A percentile compares a stretch with the other conserved stretches of the same genome.
phyloP scores from a whole-genome alignment of 2,113 vertebrate genomes.

The Lagopus leucura region DNA sequence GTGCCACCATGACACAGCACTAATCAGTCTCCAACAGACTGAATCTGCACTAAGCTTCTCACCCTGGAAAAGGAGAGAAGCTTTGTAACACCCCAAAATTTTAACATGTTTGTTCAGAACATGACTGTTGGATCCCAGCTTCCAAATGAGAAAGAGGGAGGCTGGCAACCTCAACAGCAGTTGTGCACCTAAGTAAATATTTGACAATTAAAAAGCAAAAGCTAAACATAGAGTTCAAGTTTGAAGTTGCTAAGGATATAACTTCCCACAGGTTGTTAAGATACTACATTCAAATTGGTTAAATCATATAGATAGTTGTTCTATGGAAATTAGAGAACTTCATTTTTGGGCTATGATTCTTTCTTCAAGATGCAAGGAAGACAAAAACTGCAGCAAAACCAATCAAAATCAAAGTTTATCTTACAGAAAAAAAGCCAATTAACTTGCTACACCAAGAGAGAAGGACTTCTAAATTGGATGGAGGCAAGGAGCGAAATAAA shows the following conservation, averaged over 20 bases:
- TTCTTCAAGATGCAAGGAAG: background rate
- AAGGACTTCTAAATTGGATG: background rate
- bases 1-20: accelerated
- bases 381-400: background rate
- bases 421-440: background rate
- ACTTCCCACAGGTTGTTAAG: background rate
- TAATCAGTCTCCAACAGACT: background rate
- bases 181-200: background rate
- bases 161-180: background rate
- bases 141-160: background rate
- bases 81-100: background rate
- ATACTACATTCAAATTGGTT: background rate
- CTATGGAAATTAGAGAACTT: background rate
- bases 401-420: background rate
- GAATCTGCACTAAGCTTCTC: background rate
- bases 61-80: background rate
- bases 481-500: background rate
- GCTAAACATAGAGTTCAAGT: background rate
- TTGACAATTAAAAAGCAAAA: background rate
- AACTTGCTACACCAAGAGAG: background rate
- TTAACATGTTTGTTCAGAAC: background rate
- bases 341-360: background rate
- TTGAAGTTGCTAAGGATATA: background rate
- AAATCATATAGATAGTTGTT: background rate
- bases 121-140: background rate